Evolutionary conservation across 2,797 vertebrate species (phyloP), one percentile per base, ranked within the genome.

Genomic region (Syngnathus acus): DNA sequence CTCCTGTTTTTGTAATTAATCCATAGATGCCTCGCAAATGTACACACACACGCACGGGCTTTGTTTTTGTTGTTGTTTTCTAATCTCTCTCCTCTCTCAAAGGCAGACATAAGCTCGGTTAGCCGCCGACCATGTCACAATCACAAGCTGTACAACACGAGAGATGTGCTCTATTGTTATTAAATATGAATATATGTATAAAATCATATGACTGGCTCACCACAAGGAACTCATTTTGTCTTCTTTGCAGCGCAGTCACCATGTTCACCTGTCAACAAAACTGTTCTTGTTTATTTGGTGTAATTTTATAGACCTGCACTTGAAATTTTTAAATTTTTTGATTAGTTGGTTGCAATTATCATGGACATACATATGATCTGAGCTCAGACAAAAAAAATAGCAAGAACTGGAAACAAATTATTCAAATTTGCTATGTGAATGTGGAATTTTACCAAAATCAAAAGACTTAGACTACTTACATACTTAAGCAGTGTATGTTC

Each of bases 1-100:
- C 80, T 86, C 87, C 84, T 92, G 91, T 92, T 92, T 92, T 92
- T 92, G 76, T 92, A 92, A 89, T 83, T 83, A 86, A 87, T 84
- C 84, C 78, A 76, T 82, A 80, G 19, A 19, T 9, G 8, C 38
- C 74, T 75, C 84, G 75, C 73, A 62, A 53, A 77, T 87, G 82
- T 86, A 84, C 76, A 86, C 86, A 81, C 79, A 74, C 73, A 75
- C 79, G n/a, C n/a, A n/a, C 23, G 21, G n/a, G 21, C 19, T 53
- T 55, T 26, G 23, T 23, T 54, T 53, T 21, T 23, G 3, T 2
- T 23, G n/a, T 10, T 54, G 11, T 13, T 7, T 23, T 53, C n/a
- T 53, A 53, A 53, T 10, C 7, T 53, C 50, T 4, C 8, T 11
- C 2, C 21, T 54, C 21, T 54, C 8, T 82, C 76, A 62, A 73